Evolutionary conservation across 2,113 vertebrate genomes (phyloP), one percentile per base, ranked within the genome.

Genomic region (Orthonyx spaldingii): DNA sequence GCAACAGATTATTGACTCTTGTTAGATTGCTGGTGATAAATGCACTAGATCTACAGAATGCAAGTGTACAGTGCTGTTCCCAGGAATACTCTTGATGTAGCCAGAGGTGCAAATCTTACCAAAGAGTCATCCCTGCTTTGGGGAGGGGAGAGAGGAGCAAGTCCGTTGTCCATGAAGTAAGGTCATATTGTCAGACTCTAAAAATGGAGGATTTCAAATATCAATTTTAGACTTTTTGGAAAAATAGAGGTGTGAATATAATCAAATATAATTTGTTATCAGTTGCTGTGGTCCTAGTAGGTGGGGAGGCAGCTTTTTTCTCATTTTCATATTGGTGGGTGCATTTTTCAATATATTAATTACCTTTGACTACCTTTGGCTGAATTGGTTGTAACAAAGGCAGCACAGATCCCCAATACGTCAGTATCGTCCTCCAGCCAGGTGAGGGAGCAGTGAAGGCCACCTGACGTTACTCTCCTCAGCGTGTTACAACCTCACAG

Each of bases 101-200:
- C n/a, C 1, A 0, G 53, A 59, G 46, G 30, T 0, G 1, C 16
- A 47, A 18, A 41, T 60, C 39, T 82, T 53, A n/a, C 11, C 53
- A 15, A 7, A 39, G 24, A 30, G n/a, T 52, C 13, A 30, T 75
- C 24, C 14, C 46, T 60, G 13, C 16, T 53, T 53, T 47, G 20
- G 6, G 20, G 24, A 52, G 16, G 16, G 39, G 20, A 60, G 46
- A n/a, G 52, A 82, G 24, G 17, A 32, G 16, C 20, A 53, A 46
- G 30, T 7, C 11, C 11, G 3, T 60, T 65, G 32, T 57, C 32
- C 55, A 3, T 50, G 26, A 39, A 75, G 13, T 82, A 66, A 66
- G n/a, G 33, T 68, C 8, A 1, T 53, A 20, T 60, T 60, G 53
- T 75, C 28, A 41, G 41, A 69, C 16, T 52, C 24, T n/a, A 21